Evolutionary conservation across 2,888 invertebrate genomes (phyloP), one percentile per base, ranked within the genome.

Genomic region (Augochlorella aurata): DNA sequence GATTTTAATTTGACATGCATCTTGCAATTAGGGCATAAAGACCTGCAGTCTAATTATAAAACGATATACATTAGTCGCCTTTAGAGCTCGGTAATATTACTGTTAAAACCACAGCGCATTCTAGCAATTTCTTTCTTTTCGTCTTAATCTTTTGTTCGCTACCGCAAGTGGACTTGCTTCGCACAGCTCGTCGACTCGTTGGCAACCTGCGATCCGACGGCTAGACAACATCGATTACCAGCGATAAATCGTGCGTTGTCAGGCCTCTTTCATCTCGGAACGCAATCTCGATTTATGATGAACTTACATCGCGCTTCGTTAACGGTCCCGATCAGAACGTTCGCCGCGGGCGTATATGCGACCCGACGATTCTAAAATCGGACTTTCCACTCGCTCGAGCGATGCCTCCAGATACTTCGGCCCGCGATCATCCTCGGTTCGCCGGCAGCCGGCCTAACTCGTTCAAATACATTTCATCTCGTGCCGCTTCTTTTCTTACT

Each of bases 271-370:
- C 75, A 74, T 74, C 79, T 74, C 29, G 82, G 71, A 66, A 75
- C 76, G 79, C 69, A 82, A 79, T 82, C 84, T 82, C 83, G 77
- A 81, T 86, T 86, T 86, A 83, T 83, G 85, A 81, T 70, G 83
- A 75, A 73, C 79, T 82, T 81, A 49, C 63, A 69, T 81, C 76
- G 63, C 71, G 76, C 73, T 75, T 84, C 83, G 84, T 84, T 84
- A 83, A 83, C 83, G 83, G 83, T 84, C 44, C 73, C 77, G 80
- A 79, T 79, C 72, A 66, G 52, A 69, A 77, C 77, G 49, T 76
- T 74, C 67, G 76, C 78, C 78, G 47, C 76, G 49, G 76, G 76
- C 83, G n/a, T 54, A 54, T 66, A 74, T 67, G 67, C 65, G 18
- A 69, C 50, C 50, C 12, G 68, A 44, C 63, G 71, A 63, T 70